These are phyloP conservation scores for Labrus mixtus DNA, from an alignment of 2,113 vertebrate species.

Conservation along the genomic window DNA sequence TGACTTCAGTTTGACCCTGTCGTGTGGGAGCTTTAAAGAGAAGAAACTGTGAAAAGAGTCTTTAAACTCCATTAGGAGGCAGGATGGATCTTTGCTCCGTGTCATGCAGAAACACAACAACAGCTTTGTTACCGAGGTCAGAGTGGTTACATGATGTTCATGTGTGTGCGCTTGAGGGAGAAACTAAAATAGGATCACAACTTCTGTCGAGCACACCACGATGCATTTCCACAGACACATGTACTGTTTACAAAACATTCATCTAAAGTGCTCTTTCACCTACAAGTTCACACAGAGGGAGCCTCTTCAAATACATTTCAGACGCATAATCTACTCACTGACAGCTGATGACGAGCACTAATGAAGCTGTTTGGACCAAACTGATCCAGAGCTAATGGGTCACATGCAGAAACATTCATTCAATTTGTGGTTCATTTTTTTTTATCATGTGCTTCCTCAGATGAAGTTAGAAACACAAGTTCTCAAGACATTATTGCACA, in stretches of 20 bases:
- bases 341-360: not conserved
- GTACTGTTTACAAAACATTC: not conserved
- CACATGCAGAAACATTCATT: not conserved
- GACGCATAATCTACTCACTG: not conserved
- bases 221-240: conserved; percentile 26
- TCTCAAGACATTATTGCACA: not conserved
- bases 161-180: conserved; percentile 2
- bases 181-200: conserved; percentile 8
- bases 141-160: not conserved
- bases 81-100: conserved; percentile 44
- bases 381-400: not conserved
- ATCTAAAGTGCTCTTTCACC: not conserved
- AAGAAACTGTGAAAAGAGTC: conserved; percentile 42
- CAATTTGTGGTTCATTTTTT: not conserved
- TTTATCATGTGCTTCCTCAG: not conserved
- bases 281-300: not conserved
- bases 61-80: conserved; percentile 34
- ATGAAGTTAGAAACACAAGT: not conserved
- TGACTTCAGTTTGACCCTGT: conserved; percentile 60
- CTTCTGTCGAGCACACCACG: conserved; percentile 15
- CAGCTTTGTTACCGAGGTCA: conserved; percentile 43
- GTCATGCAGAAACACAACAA: conserved; percentile 52
- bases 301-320: not conserved
- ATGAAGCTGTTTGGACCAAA: not conserved
- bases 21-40: conserved; percentile 26